Conservation (phyloP, 2,113 vertebrate species). For the Hyperopisus bebe region DNA sequence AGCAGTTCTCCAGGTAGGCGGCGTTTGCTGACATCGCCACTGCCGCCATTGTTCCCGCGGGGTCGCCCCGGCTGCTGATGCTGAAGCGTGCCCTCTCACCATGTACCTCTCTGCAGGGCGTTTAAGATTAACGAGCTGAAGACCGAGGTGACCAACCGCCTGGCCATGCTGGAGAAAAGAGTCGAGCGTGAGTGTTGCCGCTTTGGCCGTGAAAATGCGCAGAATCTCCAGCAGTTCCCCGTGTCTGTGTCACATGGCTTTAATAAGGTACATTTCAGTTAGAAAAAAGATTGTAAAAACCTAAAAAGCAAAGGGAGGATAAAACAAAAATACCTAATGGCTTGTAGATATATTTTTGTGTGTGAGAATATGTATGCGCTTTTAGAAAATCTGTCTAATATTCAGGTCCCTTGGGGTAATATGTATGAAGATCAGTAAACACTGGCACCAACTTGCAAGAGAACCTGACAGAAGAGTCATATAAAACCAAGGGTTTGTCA, state of each 20-base stretch:
- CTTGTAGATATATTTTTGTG: neutral
- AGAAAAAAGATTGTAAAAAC: neutral
- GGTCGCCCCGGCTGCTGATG: neutral
- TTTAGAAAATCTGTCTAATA: neutral
- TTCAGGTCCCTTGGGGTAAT: neutral
- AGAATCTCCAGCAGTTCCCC: neutral
- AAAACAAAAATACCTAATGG: neutral
- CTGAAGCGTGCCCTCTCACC: neutral
- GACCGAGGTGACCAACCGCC: slow-evolving; percentile 75
- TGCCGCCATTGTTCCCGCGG: neutral
- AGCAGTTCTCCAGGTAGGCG: slow-evolving; percentile 83
- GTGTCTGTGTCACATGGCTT: neutral
- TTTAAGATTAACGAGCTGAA: slow-evolving; percentile 90
- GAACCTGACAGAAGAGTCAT: neutral
- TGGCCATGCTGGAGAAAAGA: slow-evolving; percentile 84
- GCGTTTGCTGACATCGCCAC: neutral
- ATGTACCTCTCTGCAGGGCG: slow-evolving; percentile 52
- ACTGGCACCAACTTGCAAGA: neutral
- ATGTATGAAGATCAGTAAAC: neutral
- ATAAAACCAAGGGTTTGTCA: neutral
- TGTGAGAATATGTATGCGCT: neutral
- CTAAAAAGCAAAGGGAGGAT: neutral
- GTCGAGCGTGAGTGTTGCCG: slow-evolving; percentile 73
- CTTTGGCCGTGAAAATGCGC: neutral
- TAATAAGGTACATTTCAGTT: neutral